Evolutionary conservation across 2,888 invertebrate species (phyloP).

Genomic region (Lycaena phlaeas): DNA sequence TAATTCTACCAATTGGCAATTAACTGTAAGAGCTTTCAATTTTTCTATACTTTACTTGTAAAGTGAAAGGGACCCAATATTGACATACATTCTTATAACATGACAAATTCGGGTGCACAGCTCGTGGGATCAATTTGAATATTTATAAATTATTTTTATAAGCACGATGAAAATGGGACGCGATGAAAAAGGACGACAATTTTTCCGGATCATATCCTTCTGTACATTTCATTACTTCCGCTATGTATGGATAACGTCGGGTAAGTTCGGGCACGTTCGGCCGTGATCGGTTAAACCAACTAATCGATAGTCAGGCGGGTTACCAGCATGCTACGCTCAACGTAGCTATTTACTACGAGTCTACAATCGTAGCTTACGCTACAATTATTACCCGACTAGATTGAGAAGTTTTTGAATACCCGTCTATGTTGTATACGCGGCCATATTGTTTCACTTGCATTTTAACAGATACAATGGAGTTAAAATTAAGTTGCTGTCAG

Average conservation of each 20-base stretch:
- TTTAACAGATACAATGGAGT: slow-evolving; percentile 23
- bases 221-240: slow-evolving; percentile 72
- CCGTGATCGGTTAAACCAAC: slow-evolving; percentile 35
- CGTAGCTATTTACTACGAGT: slow-evolving; percentile 45
- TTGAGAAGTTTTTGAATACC: slow-evolving; percentile 28
- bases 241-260: slow-evolving; percentile 56
- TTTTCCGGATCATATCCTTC: slow-evolving; percentile 71
- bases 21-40: no score
- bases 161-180: slow-evolving; percentile 48
- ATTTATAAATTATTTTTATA: slow-evolving; percentile 46
- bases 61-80: no score
- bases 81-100: background rate
- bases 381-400: slow-evolving; percentile 35
- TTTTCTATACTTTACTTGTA: no score
- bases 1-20: no score
- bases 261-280: slow-evolving; percentile 37
- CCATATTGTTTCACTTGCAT: slow-evolving; percentile 23
- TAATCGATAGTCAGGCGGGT: slow-evolving; percentile 61
- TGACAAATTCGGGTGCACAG: background rate
- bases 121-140: slow-evolving; percentile 34
- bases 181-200: slow-evolving; percentile 64
- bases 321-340: slow-evolving; percentile 32
- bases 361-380: slow-evolving; percentile 55
- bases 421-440: background rate
- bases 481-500: slow-evolving; percentile 24